Conservation (phyloP, 2,888 invertebrate genomes). For the Rutpela maculata region DNA sequence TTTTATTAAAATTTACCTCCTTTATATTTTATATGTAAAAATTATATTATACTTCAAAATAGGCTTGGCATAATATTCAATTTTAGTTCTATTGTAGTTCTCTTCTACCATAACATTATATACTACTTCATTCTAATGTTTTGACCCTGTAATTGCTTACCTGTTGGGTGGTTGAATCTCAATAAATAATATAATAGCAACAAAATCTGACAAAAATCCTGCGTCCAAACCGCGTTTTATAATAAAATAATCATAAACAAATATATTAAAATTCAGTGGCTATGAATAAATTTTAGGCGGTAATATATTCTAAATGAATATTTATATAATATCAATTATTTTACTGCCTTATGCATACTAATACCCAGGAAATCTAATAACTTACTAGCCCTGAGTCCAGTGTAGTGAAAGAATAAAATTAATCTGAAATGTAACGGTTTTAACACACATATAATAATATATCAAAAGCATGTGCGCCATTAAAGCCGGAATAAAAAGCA, state of each 20-base stretch:
- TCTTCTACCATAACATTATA: too few relatives aligned
- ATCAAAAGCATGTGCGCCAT: slow-evolving; percentile 11
- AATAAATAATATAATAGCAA: background rate
- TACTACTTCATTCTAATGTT: too few relatives aligned
- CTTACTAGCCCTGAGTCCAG: background rate
- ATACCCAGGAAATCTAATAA: background rate
- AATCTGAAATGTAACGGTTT: slow-evolving; percentile 21
- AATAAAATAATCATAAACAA: background rate
- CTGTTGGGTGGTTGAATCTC: too few relatives aligned
- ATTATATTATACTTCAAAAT: too few relatives aligned
- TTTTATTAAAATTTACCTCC: too few relatives aligned
- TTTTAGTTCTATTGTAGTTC: too few relatives aligned
- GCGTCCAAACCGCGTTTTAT: background rate
- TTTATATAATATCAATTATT: slow-evolving; percentile 11
- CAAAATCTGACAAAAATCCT: background rate
- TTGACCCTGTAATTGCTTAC: too few relatives aligned
- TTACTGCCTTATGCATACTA: slow-evolving; percentile 16
- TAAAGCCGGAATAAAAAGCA: slow-evolving; percentile 18
- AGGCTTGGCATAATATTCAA: too few relatives aligned
- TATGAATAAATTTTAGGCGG: background rate
- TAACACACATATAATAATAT: slow-evolving; percentile 8
- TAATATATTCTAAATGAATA: slow-evolving; percentile 10
- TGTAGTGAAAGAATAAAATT: slow-evolving; percentile 4
- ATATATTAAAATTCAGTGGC: background rate
- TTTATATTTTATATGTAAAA: too few relatives aligned